These are phyloP conservation scores for Amblyteles armatorius DNA, from an alignment of 2,888 invertebrate genomes.

Conservation along the genomic window DNA sequence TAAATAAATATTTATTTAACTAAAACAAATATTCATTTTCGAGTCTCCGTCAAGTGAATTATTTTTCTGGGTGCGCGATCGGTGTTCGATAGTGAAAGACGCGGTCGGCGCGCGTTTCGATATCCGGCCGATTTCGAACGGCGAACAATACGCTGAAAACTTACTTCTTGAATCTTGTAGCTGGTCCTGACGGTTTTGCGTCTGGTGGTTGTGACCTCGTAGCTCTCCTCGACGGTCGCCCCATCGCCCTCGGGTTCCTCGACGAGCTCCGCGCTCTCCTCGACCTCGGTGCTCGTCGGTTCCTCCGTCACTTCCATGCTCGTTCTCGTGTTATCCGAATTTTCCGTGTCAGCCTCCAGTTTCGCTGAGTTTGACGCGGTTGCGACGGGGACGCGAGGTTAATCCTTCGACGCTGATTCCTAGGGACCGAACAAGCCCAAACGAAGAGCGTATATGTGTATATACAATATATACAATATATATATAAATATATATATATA, in stretches of 20 bases:
- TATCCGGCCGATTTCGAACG: background rate
- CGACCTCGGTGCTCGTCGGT: conserved; percentile 73
- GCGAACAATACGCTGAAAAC: conserved; percentile 51
- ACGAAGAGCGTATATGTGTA: background rate
- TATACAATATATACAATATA: too few species aligned
- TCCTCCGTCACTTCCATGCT: conserved; percentile 83
- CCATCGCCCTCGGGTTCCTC: conserved; percentile 73
- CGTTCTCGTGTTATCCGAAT: conserved; percentile 65
- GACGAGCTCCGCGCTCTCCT: conserved; percentile 65
- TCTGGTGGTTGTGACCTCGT: conserved; percentile 83
- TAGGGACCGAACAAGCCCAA: background rate
- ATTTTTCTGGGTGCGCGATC: background rate
- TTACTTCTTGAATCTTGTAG: conserved; percentile 83
- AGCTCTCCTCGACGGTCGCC: conserved; percentile 82
- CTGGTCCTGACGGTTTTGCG: conserved; percentile 82
- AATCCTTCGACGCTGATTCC: background rate
- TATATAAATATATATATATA: too few species aligned
- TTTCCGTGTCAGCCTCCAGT: conserved; percentile 70
- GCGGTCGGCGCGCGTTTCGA: background rate
- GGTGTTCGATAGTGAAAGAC: background rate
- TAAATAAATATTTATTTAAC: too few species aligned
- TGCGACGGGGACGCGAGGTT: background rate
- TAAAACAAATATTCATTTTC: too few species aligned
- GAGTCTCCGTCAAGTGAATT: too few species aligned
- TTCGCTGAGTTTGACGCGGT: conserved; percentile 10